These are phyloP conservation scores for Pyxicephalus adspersus DNA, from an alignment of 2,113 vertebrate species.

Conservation along the genomic window DNA sequence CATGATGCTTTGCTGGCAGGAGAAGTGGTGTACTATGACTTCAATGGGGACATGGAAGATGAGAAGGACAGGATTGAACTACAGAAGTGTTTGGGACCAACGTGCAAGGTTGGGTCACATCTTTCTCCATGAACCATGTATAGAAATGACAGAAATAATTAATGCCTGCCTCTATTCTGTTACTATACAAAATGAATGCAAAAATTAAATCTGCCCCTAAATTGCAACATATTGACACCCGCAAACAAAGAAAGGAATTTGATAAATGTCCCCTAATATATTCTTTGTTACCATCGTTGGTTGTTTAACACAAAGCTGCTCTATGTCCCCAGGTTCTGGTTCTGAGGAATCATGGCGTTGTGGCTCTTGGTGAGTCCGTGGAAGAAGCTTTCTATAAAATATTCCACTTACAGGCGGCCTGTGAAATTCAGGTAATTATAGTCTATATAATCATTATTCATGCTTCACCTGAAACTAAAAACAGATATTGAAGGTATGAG, in stretches of 20 bases:
- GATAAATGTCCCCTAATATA: too few relatives aligned
- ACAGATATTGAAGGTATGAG: too few relatives aligned
- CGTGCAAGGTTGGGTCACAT: conserved; percentile 84
- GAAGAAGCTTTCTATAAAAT: conserved; percentile 95
- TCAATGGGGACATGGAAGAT: conserved; percentile 87
- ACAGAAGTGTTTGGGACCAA: conserved; percentile 94
- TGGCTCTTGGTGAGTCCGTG: conserved; percentile 90
- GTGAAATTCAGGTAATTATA: conserved; percentile 89
- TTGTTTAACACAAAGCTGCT: background rate
- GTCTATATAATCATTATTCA: background rate
- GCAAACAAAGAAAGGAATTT: too few relatives aligned
- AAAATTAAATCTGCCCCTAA: too few relatives aligned
- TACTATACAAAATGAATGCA: too few relatives aligned
- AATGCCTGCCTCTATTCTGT: too few relatives aligned
- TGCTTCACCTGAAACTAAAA: too few relatives aligned
- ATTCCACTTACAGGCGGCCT: conserved; percentile 94
- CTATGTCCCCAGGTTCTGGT: conserved; percentile 85
- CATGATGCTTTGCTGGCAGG: conserved; percentile 91
- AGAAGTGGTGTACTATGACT: conserved; percentile 89
- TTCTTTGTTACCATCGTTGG: too few relatives aligned
- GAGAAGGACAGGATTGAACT: conserved; percentile 89
- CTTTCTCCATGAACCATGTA: background rate
- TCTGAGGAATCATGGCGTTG: conserved; percentile 92
- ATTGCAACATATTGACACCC: too few relatives aligned
- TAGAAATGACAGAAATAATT: too few relatives aligned